Base-by-base conservation (phyloP, 2,888 invertebrate genomes). In the Eudasyphora cyanicolor region DNA sequence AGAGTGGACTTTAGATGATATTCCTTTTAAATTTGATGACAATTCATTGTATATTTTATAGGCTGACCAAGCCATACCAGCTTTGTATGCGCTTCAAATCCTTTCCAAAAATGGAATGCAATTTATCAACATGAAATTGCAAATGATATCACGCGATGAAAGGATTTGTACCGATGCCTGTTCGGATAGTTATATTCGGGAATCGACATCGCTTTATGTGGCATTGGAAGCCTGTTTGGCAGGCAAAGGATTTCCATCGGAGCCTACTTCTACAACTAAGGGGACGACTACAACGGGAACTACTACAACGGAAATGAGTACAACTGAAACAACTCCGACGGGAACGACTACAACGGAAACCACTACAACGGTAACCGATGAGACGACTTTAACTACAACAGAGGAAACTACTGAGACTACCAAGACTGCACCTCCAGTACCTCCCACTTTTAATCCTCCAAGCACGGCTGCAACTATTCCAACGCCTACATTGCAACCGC, bases 71-170 rank as follows among this genome's bases (percentile, higher is more conserved):
- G 38, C 67, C 12, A 24, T 42, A 1, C 10, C 42, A 8, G 14
- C 24, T 14, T 38, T 42, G 12, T 42, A 67, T 19, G 24, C 5
- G 12, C 21, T 67, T 14, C 38, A 67, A 29, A 42, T 8, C 5
- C 12, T 42, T 4, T 67, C 67, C 21, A 38, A 67, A 24, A 42
- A 67, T 67, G 12, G 38, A 14, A 67, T 67, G 67, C 42, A 42
- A 14, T 67, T 42, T 42, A 42, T 67, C 4, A 24, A 10, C 14
- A 21, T 67, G 42, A 67, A 24, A 24, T 7, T 6, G 1, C 21
- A 67, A 24, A 24, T 24, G 24, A 24, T 67, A 42, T 4, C 21
- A 1, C 42, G 24, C 14, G 42, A 21, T 67, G 12, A 35, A 21
- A 67, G 12, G 12, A n/a, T 7, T 2, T 67, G 67, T 14, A 42